Base-by-base conservation (phyloP, 2,888 invertebrate genomes). In the Mamestra brassicae region DNA sequence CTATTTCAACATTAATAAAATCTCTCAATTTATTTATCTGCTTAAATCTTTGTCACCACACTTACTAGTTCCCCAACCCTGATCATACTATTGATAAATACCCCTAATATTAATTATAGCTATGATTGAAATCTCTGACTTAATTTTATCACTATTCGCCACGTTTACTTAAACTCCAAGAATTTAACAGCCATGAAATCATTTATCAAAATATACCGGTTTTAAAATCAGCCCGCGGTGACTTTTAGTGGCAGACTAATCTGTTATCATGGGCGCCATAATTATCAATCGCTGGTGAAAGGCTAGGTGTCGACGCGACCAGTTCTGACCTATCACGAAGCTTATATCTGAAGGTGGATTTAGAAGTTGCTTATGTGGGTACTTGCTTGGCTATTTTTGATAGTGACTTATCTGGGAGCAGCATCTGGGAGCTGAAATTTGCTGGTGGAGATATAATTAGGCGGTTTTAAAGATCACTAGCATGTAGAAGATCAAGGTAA, bases 261-360 rank as follows among this genome's bases (percentile, higher is more conserved):
- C 79, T 64, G 57, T 82, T 82, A 82, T 82, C 82, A 82, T 15
- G 38, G 79, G 79, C 72, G 79, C 83, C 83, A 83, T 75, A 79
- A 83, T 82, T 82, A 82, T 82, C 82, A 75, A 83, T 79, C 61
- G 62, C 17, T 36, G 55, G 83, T 79, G 82, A 82, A 82, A 83
- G 82, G 81, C 77, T 55, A 71, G 71, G 79, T 82, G 83, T 83
- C 72, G 75, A 60, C 63, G 83, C 63, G 71, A 67, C 81, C 82
- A 65, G 81, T 34, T 26, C 63, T 70, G 79, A 82, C 81, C 81
- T 82, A 79, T 82, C 82, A 82, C 82, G 82, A 79, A 67, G 50
- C 47, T 67, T 42, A 74, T 74, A 79, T 72, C 71, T 75, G 79
- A 72, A 79, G 83, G 67, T 83, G 64, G 70, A 67, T 61, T 81